Evolutionary conservation across 2,888 invertebrate genomes (phyloP).

Genomic region (Lydus trimaculatus): DNA sequence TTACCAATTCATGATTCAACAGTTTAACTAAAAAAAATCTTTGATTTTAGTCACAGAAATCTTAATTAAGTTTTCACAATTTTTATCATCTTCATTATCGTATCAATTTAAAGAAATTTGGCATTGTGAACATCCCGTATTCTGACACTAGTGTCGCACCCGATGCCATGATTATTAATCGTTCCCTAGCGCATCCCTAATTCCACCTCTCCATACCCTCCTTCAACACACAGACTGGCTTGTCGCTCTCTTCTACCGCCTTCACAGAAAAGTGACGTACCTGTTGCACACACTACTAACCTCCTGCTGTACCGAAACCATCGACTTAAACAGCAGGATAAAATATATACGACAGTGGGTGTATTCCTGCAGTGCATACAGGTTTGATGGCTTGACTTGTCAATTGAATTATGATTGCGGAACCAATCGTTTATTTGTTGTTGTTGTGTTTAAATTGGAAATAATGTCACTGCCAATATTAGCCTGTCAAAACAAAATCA

Average conservation of each 20-base stretch:
- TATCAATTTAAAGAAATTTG: background rate
- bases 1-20: background rate
- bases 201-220: background rate
- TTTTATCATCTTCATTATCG: background rate
- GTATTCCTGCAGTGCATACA: no score
- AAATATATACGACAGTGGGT: background rate
- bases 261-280: background rate
- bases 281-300: background rate
- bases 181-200: slow-evolving; percentile 5
- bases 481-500: background rate
- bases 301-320: background rate
- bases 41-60: background rate
- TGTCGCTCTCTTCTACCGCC: background rate
- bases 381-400: background rate
- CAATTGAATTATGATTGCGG: background rate
- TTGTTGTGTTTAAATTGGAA: background rate
- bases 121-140: background rate
- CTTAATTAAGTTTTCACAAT: background rate
- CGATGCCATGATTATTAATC: slow-evolving; percentile 6
- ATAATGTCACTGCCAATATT: background rate
- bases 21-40: background rate
- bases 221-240: background rate
- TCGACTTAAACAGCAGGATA: background rate
- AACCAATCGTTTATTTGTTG: no score
- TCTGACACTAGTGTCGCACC: background rate